Evolutionary conservation across 2,113 vertebrate species (phyloP).

Genomic region (Pangasianodon gigas): DNA sequence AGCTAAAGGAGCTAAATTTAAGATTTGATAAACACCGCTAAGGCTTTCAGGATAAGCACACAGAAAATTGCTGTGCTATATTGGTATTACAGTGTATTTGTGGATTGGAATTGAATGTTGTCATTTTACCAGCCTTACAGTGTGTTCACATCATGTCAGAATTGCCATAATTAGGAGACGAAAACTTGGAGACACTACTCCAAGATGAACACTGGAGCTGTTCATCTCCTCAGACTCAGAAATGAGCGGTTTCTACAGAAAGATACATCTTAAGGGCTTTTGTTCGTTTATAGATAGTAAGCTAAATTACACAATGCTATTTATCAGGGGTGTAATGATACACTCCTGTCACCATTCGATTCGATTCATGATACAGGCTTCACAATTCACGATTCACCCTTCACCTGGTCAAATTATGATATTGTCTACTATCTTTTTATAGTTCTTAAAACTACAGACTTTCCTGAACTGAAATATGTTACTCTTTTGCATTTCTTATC

Average conservation of each 20-base stretch:
- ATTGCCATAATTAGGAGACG: background rate
- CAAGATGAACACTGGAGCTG: background rate
- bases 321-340: background rate
- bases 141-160: background rate
- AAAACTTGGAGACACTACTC: background rate
- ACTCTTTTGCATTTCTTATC: background rate
- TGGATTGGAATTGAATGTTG: background rate
- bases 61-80: background rate
- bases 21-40: background rate
- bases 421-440: background rate
- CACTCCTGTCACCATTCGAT: background rate
- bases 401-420: background rate
- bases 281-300: background rate
- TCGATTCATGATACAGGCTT: background rate
- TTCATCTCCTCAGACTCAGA: background rate
- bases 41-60: background rate
- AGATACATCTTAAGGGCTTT: background rate
- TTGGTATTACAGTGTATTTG: background rate
- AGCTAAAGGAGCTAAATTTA: background rate
- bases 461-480: background rate
- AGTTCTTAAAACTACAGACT: background rate
- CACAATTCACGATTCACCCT: background rate
- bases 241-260: background rate
- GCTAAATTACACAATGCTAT: background rate
- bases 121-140: background rate